Conservation (phyloP, 2,797 vertebrate species). For the Hapalemur alaotrensis region DNA sequence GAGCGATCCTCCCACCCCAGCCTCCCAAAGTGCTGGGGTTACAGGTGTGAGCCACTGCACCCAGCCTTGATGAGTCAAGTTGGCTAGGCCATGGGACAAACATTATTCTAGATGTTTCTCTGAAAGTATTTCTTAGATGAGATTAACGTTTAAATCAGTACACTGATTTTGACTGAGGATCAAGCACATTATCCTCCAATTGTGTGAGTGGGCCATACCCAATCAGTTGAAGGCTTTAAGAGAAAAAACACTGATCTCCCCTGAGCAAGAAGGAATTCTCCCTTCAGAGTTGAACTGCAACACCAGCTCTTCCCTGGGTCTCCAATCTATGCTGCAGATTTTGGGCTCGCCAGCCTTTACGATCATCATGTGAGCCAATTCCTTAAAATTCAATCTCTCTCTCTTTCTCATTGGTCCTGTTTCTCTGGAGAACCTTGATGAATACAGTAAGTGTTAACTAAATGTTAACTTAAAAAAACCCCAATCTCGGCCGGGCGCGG, state of each 20-base stretch:
- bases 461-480: not conserved
- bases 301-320: not conserved
- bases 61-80: not conserved
- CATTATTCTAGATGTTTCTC: not conserved
- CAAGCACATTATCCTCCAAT: not conserved
- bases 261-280: not conserved
- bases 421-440: not conserved
- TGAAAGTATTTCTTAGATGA: slow-evolving; percentile 1
- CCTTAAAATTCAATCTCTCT: not conserved
- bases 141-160: not conserved
- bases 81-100: not conserved
- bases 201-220: not conserved
- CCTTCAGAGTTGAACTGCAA: not conserved
- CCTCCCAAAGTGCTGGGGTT: no score
- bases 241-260: not conserved
- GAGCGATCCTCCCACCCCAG: no score
- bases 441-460: not conserved
- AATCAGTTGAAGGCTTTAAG: not conserved
- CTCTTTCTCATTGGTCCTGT: not conserved
- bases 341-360: not conserved
- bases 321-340: not conserved
- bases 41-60: no score
- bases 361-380: not conserved
- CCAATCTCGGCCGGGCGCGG: no score
- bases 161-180: not conserved